Conservation (phyloP, 1,140 invertebrate species). For the Drosophila nikananu region DNA sequence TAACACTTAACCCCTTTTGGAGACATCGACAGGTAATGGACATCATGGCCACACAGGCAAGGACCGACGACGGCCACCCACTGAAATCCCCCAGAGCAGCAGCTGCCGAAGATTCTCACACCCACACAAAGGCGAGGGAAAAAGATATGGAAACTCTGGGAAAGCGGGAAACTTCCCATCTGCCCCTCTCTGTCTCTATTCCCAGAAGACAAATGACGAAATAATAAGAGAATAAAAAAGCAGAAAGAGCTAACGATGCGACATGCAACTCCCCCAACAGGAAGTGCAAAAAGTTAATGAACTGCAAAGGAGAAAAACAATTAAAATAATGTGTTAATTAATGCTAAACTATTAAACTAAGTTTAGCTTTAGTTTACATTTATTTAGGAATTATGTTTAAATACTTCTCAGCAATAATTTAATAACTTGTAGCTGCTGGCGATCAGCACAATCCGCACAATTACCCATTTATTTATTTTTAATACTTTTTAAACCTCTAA, state of each 20-base stretch:
- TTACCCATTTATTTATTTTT: neutral
- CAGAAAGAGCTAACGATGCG: neutral
- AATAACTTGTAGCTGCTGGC: too few relatives aligned
- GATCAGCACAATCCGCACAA: too few relatives aligned
- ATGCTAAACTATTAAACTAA: neutral
- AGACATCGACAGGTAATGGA: conserved; percentile 23
- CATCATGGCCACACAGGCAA: neutral
- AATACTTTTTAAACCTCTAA: neutral
- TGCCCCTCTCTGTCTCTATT: neutral
- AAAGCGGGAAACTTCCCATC: neutral
- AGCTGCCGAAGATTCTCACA: conserved; percentile 52
- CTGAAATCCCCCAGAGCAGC: conserved; percentile 21
- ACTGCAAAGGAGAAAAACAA: neutral
- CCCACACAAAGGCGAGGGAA: neutral
- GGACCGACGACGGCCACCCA: conserved; percentile 4
- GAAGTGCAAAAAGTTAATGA: conserved; percentile 6
- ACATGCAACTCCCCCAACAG: conserved; percentile 4
- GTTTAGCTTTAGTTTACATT: neutral
- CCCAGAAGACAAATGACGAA: conserved; percentile 18
- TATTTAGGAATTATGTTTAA: neutral
- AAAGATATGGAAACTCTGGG: neutral
- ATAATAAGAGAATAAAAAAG: conserved; percentile 3
- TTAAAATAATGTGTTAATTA: neutral
- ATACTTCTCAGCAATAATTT: too few relatives aligned
- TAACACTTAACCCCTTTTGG: conserved; percentile 10